Percentiles rank a stretch among this genome's conserved stretches.
Evolutionary conservation across 1,140 invertebrate genomes (phyloP).

Genomic region (Drosophila sproati): DNA sequence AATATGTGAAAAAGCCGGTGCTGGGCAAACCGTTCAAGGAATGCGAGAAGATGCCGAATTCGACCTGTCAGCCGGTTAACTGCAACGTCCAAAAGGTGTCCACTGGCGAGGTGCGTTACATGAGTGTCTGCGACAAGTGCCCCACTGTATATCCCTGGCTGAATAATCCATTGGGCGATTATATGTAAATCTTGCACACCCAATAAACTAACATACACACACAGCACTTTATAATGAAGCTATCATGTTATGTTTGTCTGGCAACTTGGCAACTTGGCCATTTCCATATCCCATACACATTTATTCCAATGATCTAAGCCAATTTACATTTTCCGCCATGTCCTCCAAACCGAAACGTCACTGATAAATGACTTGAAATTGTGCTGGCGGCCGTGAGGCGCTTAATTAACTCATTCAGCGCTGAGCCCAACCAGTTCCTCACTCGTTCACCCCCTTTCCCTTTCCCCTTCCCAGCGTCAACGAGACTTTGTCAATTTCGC

Average conservation of each 20-base stretch:
- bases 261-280: conserved; percentile 11
- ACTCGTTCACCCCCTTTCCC: neutral
- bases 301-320: conserved; percentile 37
- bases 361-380: conserved; percentile 76
- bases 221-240: conserved; percentile 39
- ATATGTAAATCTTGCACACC: conserved; percentile 38
- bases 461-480: neutral
- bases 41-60: conserved; percentile 53
- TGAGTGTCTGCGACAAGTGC: conserved; percentile 84
- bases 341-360: conserved; percentile 34
- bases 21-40: conserved; percentile 67
- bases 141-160: conserved; percentile 85
- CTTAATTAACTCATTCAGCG: conserved; percentile 78
- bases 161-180: conserved; percentile 82
- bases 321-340: conserved; percentile 46
- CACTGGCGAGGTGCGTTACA: conserved; percentile 79
- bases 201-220: conserved; percentile 16
- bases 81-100: conserved; percentile 78
- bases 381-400: conserved; percentile 64
- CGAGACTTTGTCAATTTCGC: conserved; percentile 42
- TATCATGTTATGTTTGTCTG: conserved; percentile 34
- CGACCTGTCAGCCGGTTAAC: conserved; percentile 61
- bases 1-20: conserved; percentile 71
- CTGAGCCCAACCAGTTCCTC: conserved; percentile 3
- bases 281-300: neutral